These are phyloP conservation scores for Phymorhynchus buccinoides DNA, from an alignment of 1,140 invertebrate species.

Conservation along the genomic window DNA sequence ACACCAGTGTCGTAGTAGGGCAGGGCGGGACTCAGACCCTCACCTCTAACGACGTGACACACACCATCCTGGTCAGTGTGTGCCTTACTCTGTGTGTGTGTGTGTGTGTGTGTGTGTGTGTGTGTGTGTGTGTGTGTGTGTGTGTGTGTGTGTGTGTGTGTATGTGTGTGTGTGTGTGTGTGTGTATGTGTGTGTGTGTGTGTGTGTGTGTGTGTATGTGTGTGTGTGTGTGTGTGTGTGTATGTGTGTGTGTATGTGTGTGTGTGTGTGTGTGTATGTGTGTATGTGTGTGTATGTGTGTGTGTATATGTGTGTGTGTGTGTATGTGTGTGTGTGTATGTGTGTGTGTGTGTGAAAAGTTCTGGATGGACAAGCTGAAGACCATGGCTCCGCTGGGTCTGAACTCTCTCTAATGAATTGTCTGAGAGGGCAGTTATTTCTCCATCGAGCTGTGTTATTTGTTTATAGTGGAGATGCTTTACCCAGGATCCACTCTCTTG, in stretches of 20 bases:
- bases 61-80: conserved; percentile 55
- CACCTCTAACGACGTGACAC: conserved; percentile 42
- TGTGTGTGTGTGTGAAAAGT: background rate
- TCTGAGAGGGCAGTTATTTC: too few relatives aligned
- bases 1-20: conserved; percentile 55
- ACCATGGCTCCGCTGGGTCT: too few relatives aligned
- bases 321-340: background rate
- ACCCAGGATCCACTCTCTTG: too few relatives aligned
- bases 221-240: background rate
- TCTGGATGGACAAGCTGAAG: too few relatives aligned
- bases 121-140: background rate
- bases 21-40: conserved; percentile 41
- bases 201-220: background rate
- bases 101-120: background rate
- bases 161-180: conserved; percentile 1
- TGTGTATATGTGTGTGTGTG: background rate
- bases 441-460: too few relatives aligned
- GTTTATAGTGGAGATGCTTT: too few relatives aligned
- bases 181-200: conserved; percentile 7
- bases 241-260: background rate
- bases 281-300: background rate
- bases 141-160: background rate
- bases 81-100: too few relatives aligned
- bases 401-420: too few relatives aligned
- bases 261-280: background rate